phyloP scores from a whole-genome alignment of 1,140 invertebrate species.

The Coenobita brevimanus region DNA sequence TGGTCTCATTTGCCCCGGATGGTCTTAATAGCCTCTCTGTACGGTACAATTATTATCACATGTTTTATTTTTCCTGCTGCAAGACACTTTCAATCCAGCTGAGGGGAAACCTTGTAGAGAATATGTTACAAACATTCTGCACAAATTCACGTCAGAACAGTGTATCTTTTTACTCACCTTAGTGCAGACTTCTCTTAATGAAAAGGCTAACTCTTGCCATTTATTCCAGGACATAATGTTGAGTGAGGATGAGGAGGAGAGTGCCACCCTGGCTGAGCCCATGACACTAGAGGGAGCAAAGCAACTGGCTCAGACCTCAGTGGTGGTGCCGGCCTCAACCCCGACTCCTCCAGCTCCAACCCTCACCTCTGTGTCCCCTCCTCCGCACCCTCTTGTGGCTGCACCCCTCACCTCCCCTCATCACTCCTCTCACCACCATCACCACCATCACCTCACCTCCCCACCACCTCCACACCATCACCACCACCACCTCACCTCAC shows the following conservation, averaged over 20 bases:
- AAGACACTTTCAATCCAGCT: no score
- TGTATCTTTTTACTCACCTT: not conserved
- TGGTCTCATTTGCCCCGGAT: no score
- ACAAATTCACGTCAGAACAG: no score
- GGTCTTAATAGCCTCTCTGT: no score
- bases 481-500: constrained; percentile 30
- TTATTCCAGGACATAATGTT: constrained; percentile 63
- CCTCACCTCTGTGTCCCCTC: constrained; percentile 58
- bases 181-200: not conserved
- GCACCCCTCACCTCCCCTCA: constrained; percentile 58
- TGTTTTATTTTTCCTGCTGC: no score
- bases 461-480: constrained; percentile 32
- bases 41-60: no score
- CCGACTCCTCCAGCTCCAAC: constrained; percentile 63
- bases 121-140: no score
- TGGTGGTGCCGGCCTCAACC: constrained; percentile 46
- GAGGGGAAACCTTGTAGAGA: no score
- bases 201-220: not conserved
- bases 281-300: constrained; percentile 69
- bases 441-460: constrained; percentile 32
- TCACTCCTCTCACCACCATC: constrained; percentile 56
- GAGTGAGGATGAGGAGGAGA: constrained; percentile 69
- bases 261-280: constrained; percentile 68
- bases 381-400: constrained; percentile 52
- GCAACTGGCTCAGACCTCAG: constrained; percentile 65